A percentile compares a stretch with the other conserved stretches of the same genome.
phyloP scores from a whole-genome alignment of 2,888 invertebrate species.

The Chironomus tentans region DNA sequence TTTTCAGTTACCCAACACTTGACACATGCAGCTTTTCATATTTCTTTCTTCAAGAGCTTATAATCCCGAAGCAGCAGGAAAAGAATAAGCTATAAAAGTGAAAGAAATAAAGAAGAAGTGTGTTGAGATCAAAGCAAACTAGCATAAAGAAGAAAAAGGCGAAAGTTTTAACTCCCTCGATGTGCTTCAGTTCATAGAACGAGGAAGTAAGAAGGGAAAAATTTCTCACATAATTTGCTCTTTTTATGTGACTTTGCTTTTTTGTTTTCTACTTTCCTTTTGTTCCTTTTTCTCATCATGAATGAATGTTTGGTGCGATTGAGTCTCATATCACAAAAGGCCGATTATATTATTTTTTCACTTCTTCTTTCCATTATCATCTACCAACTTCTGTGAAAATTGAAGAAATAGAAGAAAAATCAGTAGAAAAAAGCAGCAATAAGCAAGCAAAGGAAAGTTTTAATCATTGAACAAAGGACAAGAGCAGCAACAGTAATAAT shows the following conservation, averaged over 20 bases:
- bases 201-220: too few species aligned
- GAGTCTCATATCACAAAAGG: not conserved
- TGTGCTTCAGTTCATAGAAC: not conserved
- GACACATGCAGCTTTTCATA: too few species aligned
- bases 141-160: not conserved
- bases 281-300: not conserved
- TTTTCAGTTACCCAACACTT: too few species aligned
- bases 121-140: not conserved
- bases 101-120: not conserved
- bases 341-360: not conserved
- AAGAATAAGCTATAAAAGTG: not conserved
- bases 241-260: not conserved
- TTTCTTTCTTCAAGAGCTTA: too few species aligned
- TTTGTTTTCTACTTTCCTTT: not conserved
- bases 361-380: not conserved
- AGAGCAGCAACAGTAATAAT: not conserved
- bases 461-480: not conserved
- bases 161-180: not conserved
- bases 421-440: not conserved
- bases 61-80: too few species aligned
- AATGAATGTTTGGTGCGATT: not conserved
- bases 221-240: conserved; percentile 2
- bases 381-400: not conserved
- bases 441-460: not conserved
- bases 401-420: not conserved